Evolutionary conservation across 2,888 invertebrate species (phyloP), one percentile per base, ranked within the genome.

Genomic region (Synergus umbraculus): DNA sequence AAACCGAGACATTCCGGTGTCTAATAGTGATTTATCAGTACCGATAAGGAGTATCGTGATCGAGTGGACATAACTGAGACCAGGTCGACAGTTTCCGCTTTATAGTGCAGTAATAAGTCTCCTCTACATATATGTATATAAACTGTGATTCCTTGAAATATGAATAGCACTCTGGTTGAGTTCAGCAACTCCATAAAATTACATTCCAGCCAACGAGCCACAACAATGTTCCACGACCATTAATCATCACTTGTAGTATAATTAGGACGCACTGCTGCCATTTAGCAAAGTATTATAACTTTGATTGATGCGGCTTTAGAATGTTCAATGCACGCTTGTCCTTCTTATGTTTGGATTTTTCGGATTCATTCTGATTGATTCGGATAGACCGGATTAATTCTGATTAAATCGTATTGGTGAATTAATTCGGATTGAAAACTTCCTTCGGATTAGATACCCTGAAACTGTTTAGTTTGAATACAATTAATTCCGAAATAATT

Each of bases 151-250:
- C n/a, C n/a, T 7, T n/a, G 54, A 54, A 54, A 54, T 54, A 54
- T 54, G 54, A 54, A n/a, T 7, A 54, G n/a, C n/a, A n/a, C 54
- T 54, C 8, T n/a, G 54, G n/a, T 54, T 54, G 54, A 54, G n/a
- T n/a, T 54, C 54, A 54, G 54, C n/a, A 54, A 54, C 54, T 54
- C 54, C n/a, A 49, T 49, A 49, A 49, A 49, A 49, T 49, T 49
- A 49, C 49, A n/a, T 49, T 49, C 49, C n/a, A 7, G 7, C 15
- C n/a, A 49, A n/a, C 49, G 49, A 49, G 49, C 15, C n/a, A 49
- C n/a, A 49, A 49, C 49, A n/a, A 15, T 49, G 49, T 49, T 49
- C 49, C 15, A 7, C 15, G 15, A n/a, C 49, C n/a, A 49, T n/a
- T n/a, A 49, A 49, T 49, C 49, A 49, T 49, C 5, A 2, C 49